Conservation (phyloP, 2,797 vertebrate genomes). For the Xyrichtys novacula region DNA sequence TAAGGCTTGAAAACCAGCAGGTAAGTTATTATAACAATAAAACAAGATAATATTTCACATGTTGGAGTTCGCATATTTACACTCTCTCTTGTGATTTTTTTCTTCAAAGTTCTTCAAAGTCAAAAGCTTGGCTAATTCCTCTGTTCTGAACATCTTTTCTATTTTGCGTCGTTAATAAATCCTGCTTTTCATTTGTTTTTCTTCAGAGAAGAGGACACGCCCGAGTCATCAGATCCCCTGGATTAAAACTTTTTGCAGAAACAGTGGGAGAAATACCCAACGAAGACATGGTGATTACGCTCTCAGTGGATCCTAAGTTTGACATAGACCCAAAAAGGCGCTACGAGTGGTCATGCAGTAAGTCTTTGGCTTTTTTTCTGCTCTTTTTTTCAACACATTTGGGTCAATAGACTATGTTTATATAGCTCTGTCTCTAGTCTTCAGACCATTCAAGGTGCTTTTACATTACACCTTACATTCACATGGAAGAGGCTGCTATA, state of each 20-base stretch:
- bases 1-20: background rate
- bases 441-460: background rate
- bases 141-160: background rate
- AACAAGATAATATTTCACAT: background rate
- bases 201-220: constrained; percentile 55
- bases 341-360: constrained; percentile 76
- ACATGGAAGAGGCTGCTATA: too few relatives aligned
- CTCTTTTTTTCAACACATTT: background rate
- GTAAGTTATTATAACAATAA: constrained; percentile 24
- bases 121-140: background rate
- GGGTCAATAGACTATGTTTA: too few relatives aligned
- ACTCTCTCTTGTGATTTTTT: too few relatives aligned
- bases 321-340: rapidly evolving
- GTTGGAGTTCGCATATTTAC: background rate
- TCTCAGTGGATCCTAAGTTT: constrained; percentile 13
- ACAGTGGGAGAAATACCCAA: constrained; percentile 27
- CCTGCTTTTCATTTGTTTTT: constrained; percentile 14
- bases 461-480: too few relatives aligned
- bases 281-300: constrained; percentile 19
- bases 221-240: constrained; percentile 44
- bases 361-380: constrained; percentile 36
- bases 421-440: too few relatives aligned
- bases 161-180: background rate
- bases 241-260: constrained; percentile 24
- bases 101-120: background rate